phyloP scores from a whole-genome alignment of 2,888 invertebrate species.

The Dioctria rufipes region DNA sequence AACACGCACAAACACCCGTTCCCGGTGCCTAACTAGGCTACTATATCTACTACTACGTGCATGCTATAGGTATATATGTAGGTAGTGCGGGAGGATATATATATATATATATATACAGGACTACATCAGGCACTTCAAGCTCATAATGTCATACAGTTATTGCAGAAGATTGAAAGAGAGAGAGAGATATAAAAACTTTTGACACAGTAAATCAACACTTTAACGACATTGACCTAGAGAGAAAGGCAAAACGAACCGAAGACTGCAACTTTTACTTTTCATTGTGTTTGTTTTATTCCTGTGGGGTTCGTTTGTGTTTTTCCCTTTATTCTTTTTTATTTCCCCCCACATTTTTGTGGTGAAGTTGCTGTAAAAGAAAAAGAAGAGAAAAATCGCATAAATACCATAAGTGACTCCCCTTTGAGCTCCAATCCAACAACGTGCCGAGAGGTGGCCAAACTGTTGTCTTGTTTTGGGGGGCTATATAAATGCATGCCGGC shows the following conservation, averaged over 20 bases:
- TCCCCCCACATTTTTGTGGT: constrained; percentile 44
- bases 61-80: background rate
- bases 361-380: constrained; percentile 25
- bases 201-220: constrained; percentile 64
- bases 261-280: constrained; percentile 59
- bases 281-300: constrained; percentile 56
- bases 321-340: constrained; percentile 49
- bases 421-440: background rate
- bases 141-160: constrained; percentile 29
- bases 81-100: background rate
- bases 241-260: constrained; percentile 57
- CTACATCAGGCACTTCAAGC: background rate
- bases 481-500: background rate
- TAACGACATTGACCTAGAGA: constrained; percentile 64
- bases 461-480: background rate
- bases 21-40: background rate
- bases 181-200: constrained; percentile 61
- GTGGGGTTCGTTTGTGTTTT: constrained; percentile 43
- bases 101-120: background rate
- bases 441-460: constrained; percentile 6
- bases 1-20: constrained; percentile 36
- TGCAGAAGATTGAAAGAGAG: constrained; percentile 33
- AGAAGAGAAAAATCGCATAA: constrained; percentile 52
- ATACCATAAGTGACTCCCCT: constrained; percentile 40
- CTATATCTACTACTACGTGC: background rate